Conservation (phyloP, 2,888 invertebrate genomes). For the Cephus nigrinus region DNA sequence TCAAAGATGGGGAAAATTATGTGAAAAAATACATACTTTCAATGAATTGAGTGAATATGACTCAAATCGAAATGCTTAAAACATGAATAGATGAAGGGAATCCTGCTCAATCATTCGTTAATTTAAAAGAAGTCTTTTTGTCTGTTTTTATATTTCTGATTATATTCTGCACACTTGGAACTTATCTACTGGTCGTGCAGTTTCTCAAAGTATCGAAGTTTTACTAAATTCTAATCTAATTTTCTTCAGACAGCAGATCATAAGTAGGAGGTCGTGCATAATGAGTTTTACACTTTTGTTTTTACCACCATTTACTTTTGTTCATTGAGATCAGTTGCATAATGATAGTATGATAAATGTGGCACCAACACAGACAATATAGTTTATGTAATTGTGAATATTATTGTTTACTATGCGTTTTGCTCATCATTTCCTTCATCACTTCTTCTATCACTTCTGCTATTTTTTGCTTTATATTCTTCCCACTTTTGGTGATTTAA, state of each 20-base stretch:
- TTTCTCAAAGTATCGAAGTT: neutral
- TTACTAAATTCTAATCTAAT: neutral
- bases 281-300: neutral
- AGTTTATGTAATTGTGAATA: neutral
- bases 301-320: neutral
- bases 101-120: neutral
- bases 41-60: constrained; percentile 8
- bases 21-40: constrained; percentile 36
- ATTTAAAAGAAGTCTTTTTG: neutral
- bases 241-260: neutral
- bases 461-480: constrained; percentile 73
- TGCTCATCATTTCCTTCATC: constrained; percentile 42
- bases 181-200: neutral
- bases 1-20: constrained; percentile 35
- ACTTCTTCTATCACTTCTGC: constrained; percentile 37
- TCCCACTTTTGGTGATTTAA: constrained; percentile 96
- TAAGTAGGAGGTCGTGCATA: neutral
- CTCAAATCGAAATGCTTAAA: neutral
- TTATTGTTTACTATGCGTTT: constrained; percentile 5
- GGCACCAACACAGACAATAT: neutral
- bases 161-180: neutral
- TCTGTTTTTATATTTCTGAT: neutral
- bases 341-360: neutral
- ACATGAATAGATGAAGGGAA: neutral
- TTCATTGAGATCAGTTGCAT: neutral